phyloP scores from a whole-genome alignment of 2,888 invertebrate genomes.

The Monoplex corrugatus region DNA sequence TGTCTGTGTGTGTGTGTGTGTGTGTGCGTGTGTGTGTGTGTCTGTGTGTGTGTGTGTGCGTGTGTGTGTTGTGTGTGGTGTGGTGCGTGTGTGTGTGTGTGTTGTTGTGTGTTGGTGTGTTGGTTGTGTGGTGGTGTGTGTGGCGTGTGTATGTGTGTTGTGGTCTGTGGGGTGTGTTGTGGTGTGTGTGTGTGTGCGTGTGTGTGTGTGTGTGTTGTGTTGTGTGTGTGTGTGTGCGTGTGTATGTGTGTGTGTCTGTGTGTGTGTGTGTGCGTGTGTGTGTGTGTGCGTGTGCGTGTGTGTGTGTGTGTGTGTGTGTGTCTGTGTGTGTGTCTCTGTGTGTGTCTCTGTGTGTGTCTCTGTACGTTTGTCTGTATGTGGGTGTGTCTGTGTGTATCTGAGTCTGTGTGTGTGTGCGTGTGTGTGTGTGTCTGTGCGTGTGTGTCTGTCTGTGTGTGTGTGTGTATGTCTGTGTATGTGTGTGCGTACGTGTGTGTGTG shows the following conservation, averaged over 20 bases:
- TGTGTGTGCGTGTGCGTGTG: neutral
- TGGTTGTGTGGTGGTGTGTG: neutral
- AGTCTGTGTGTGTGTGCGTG: neutral
- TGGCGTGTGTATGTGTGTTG: neutral
- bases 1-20: neutral
- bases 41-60: neutral
- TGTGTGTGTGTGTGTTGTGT: neutral
- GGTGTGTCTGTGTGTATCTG: neutral
- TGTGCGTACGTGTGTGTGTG: slow-evolving; percentile 17
- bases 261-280: neutral
- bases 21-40: neutral
- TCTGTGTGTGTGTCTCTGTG: neutral
- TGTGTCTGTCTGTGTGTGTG: neutral
- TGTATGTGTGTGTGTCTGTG: neutral
- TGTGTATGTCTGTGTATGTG: neutral
- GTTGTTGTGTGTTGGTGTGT: neutral
- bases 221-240: neutral
- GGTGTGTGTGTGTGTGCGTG: neutral
- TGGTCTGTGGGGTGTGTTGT: neutral
- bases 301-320: neutral
- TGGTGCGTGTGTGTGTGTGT: neutral
- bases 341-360: neutral
- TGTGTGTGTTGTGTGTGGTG: no score
- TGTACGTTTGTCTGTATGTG: neutral
- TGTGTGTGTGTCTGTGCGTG: neutral